Conservation (phyloP, 2,113 vertebrate species). For the Larimichthys crocea region DNA sequence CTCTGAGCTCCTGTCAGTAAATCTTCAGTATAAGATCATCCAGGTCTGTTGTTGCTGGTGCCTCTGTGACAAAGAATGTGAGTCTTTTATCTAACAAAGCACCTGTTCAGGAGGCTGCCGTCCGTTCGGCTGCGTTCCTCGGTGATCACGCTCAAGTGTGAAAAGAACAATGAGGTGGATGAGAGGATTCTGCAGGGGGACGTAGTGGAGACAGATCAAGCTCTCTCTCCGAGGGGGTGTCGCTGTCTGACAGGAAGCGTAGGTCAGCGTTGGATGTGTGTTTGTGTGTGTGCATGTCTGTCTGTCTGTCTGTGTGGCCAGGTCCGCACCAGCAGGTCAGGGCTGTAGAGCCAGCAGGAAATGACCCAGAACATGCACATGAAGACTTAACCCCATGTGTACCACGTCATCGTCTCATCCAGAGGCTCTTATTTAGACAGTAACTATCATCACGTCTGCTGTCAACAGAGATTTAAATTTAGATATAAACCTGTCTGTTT, state of each 20-base stretch:
- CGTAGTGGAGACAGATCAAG: conserved; percentile 69
- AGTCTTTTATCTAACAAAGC: conserved; percentile 18
- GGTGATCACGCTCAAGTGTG: conserved; percentile 53
- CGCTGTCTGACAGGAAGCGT: conserved; percentile 84
- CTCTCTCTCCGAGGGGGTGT: conserved; percentile 72
- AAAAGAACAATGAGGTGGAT: conserved; percentile 70
- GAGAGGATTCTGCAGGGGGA: conserved; percentile 64
- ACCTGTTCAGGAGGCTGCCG: conserved; percentile 54
- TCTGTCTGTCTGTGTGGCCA: conserved; percentile 62
- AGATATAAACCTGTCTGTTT: neutral
- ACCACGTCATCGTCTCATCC: conserved; percentile 13
- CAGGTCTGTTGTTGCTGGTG: neutral
- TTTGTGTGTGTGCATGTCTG: conserved; percentile 68
- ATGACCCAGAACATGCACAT: conserved; percentile 76
- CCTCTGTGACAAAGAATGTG: neutral
- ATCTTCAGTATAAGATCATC: neutral
- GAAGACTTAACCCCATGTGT: conserved; percentile 73
- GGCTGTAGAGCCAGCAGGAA: conserved; percentile 81
- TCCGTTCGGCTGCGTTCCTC: conserved; percentile 26
- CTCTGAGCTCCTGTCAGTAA: neutral
- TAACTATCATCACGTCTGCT: neutral
- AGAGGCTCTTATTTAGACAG: neutral
- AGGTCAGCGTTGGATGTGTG: conserved; percentile 75
- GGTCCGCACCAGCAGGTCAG: conserved; percentile 76
- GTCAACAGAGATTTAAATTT: neutral